phyloP scores from a whole-genome alignment of 2,888 invertebrate genomes.

The Meteorus cinctellus region DNA sequence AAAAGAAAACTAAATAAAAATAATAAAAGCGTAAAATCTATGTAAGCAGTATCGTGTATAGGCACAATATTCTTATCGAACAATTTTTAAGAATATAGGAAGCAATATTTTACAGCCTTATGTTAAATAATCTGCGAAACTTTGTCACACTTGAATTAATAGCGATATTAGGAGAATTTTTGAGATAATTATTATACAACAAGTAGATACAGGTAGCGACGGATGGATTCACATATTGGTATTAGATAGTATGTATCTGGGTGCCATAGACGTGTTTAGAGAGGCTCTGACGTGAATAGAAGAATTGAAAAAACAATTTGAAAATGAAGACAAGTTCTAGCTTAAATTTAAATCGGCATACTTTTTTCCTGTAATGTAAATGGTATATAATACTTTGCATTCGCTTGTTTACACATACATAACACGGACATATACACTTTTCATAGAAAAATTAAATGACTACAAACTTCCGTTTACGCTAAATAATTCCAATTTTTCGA shows the following conservation, averaged over 20 bases:
- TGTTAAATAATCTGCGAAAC: slow-evolving; percentile 68
- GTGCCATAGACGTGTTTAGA: slow-evolving; percentile 77
- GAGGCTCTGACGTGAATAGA: slow-evolving; percentile 62
- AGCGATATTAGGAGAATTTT: slow-evolving; percentile 62
- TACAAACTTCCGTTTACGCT: slow-evolving; percentile 66
- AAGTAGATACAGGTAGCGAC: slow-evolving; percentile 67
- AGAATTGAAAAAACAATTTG: slow-evolving; percentile 53
- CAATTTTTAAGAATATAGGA: slow-evolving; percentile 68
- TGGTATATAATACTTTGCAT: background rate
- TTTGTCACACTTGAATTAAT: slow-evolving; percentile 66
- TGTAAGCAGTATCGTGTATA: slow-evolving; percentile 60
- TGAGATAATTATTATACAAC: slow-evolving; percentile 66
- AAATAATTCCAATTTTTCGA: slow-evolving; percentile 58
- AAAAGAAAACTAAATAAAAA: slow-evolving; percentile 45
- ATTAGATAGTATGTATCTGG: slow-evolving; percentile 77
- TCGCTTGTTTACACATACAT: background rate
- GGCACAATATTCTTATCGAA: slow-evolving; percentile 70
- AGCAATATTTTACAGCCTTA: slow-evolving; percentile 72
- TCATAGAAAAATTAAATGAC: slow-evolving; percentile 47
- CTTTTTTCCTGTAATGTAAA: background rate
- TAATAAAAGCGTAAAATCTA: slow-evolving; percentile 48
- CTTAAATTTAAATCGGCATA: slow-evolving; percentile 4
- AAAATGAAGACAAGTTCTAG: slow-evolving; percentile 21
- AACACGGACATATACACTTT: background rate
- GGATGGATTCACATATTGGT: slow-evolving; percentile 70